Conservation (phyloP, 2,797 vertebrate species). For the Enteromius viviparus region DNA sequence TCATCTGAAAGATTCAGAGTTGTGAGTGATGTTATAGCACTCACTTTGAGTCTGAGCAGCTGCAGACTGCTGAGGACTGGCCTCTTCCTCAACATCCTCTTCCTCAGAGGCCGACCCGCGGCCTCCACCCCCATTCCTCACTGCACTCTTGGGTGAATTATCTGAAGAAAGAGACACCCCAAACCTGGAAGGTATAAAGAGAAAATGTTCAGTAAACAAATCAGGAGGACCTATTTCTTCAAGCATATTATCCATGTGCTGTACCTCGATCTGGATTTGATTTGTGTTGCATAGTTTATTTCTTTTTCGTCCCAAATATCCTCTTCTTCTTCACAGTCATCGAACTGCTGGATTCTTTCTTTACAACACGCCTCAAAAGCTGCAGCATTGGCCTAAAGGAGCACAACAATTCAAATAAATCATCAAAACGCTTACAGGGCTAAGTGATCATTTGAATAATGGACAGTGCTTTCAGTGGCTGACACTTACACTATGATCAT, state of each 20-base stretch:
- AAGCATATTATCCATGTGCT: neutral
- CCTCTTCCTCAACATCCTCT: constrained; percentile 71
- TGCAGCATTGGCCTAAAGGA: constrained; percentile 84
- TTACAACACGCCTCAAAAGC: constrained; percentile 96
- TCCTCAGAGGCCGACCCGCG: constrained; percentile 78
- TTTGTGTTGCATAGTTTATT: constrained; percentile 87
- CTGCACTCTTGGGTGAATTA: constrained; percentile 77
- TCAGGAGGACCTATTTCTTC: neutral
- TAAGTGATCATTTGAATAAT: neutral
- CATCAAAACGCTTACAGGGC: neutral
- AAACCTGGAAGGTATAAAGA: constrained; percentile 76
- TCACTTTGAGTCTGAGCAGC: constrained; percentile 55
- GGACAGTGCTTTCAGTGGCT: neutral
- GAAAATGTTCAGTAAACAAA: neutral
- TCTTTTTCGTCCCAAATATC: constrained; percentile 97
- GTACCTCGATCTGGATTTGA: constrained; percentile 90
- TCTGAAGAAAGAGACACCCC: constrained; percentile 84
- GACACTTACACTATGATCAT: constrained; percentile 93
- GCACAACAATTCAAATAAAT: constrained; percentile 11
- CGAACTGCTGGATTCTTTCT: constrained; percentile 93
- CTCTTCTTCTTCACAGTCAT: constrained; percentile 91
- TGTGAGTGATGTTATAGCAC: neutral
- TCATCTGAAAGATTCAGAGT: neutral
- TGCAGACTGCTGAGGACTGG: constrained; percentile 45
- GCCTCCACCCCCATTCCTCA: constrained; percentile 80